Evolutionary conservation across 2,113 vertebrate species (phyloP).

Genomic region (Limanda limanda): DNA sequence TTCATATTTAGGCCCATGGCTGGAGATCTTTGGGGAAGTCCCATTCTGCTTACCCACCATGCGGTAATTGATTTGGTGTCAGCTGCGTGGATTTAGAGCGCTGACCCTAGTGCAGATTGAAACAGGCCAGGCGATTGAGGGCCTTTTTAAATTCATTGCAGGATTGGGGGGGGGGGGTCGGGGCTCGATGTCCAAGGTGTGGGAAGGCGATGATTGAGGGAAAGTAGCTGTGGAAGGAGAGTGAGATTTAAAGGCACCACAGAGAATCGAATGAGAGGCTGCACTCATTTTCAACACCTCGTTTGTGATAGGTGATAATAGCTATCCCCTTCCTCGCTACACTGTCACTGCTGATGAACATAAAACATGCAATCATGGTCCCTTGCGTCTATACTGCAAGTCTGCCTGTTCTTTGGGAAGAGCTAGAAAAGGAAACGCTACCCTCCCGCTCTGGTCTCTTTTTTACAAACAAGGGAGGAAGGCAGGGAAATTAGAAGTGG

Average conservation of each 20-base stretch:
- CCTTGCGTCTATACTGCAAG: constrained; percentile 29
- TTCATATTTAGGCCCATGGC: constrained; percentile 68
- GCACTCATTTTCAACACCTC: constrained; percentile 32
- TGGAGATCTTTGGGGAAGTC: constrained; percentile 60
- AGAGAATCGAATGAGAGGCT: constrained; percentile 32
- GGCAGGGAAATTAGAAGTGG: constrained; percentile 17
- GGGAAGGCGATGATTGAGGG: constrained; percentile 53
- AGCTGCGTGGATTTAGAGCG: constrained; percentile 73
- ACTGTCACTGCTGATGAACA: constrained; percentile 33
- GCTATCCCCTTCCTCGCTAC: neutral
- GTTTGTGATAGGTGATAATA: constrained; percentile 34
- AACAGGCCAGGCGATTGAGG: constrained; percentile 65
- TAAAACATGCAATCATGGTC: constrained; percentile 27
- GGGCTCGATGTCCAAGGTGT: constrained; percentile 38
- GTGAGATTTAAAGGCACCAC: constrained; percentile 45
- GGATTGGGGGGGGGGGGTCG: constrained; percentile 46
- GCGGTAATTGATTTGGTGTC: constrained; percentile 79
- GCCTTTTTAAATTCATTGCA: constrained; percentile 71
- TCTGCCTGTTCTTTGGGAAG: constrained; percentile 4
- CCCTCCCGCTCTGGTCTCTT: constrained; percentile 21
- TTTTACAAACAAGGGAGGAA: constrained; percentile 25
- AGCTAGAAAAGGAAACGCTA: constrained; percentile 18
- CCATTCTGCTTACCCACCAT: constrained; percentile 72
- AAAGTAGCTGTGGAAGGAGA: constrained; percentile 25
- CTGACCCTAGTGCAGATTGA: constrained; percentile 69